phyloP scores from a whole-genome alignment of 64 coral and sea anemone genomes.

The Dendrophyllia cribrosa region DNA sequence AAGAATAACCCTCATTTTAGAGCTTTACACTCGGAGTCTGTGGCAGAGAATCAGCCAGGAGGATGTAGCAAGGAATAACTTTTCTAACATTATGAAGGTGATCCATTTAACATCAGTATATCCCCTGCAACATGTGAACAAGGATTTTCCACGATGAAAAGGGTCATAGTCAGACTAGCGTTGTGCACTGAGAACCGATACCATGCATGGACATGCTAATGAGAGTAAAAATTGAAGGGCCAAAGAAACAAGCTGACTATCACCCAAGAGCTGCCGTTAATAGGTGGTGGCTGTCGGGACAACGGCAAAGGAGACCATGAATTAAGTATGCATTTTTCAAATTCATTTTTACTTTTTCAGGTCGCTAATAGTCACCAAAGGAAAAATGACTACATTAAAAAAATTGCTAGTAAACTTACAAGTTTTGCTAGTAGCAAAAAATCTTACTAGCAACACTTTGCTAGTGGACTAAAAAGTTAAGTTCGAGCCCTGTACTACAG shows the following conservation, averaged over 20 bases:
- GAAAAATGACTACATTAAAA: too few species aligned
- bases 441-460: too few species aligned
- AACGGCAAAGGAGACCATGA: too few species aligned
- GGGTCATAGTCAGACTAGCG: constrained; percentile 55
- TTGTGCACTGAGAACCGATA: constrained; percentile 42
- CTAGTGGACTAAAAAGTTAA: too few species aligned
- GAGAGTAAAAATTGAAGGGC: too few species aligned
- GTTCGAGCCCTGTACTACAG: too few species aligned
- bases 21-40: constrained; percentile 41
- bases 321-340: too few species aligned
- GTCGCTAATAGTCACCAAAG: too few species aligned
- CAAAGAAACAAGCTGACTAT: constrained; percentile 53
- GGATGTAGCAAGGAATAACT: constrained; percentile 57
- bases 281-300: constrained; percentile 52
- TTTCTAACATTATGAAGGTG: constrained; percentile 57
- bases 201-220: constrained; percentile 57
- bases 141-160: constrained; percentile 65
- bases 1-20: constrained; percentile 50
- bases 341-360: too few species aligned
- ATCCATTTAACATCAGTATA: constrained; percentile 64
- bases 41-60: constrained; percentile 63
- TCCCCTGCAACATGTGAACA: constrained; percentile 54
- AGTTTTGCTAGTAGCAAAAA: too few species aligned
- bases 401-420: too few species aligned
- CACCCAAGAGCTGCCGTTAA: constrained; percentile 42